phyloP scores from a whole-genome alignment of 1,140 invertebrate species.

The Bombus confusus region DNA sequence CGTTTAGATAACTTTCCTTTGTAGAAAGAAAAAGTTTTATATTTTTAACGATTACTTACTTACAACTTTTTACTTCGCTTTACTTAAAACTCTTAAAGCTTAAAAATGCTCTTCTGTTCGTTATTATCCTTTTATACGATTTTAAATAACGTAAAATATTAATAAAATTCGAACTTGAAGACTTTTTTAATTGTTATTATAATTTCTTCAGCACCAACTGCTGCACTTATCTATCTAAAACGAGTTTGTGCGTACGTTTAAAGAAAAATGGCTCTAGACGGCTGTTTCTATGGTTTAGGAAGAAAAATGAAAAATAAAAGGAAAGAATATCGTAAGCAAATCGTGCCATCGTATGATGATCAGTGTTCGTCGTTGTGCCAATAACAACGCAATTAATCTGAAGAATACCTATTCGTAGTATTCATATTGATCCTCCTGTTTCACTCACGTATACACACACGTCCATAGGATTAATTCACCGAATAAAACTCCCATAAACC shows the following conservation, averaged over 20 bases:
- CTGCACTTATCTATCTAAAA: background rate
- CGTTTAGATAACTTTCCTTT: background rate
- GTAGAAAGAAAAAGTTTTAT: background rate
- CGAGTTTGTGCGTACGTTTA: background rate
- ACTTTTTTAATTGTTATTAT: no score
- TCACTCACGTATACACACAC: background rate
- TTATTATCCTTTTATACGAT: background rate
- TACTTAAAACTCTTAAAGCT: background rate
- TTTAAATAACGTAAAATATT: background rate
- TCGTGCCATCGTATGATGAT: conserved; percentile 23
- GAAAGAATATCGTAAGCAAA: background rate
- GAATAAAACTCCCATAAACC: background rate
- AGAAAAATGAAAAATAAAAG: no score
- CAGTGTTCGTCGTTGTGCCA: conserved; percentile 11
- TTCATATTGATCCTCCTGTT: background rate
- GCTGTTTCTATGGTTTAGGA: conserved; percentile 1
- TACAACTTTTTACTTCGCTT: no score
- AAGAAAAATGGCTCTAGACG: background rate
- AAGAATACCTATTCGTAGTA: background rate
- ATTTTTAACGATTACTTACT: background rate
- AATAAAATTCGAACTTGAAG: background rate
- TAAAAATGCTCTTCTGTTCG: background rate
- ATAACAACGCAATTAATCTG: background rate
- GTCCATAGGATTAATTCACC: no score
- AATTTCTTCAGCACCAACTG: background rate